phyloP scores from a whole-genome alignment of 1,140 invertebrate genomes.

The Drosophila tristis region DNA sequence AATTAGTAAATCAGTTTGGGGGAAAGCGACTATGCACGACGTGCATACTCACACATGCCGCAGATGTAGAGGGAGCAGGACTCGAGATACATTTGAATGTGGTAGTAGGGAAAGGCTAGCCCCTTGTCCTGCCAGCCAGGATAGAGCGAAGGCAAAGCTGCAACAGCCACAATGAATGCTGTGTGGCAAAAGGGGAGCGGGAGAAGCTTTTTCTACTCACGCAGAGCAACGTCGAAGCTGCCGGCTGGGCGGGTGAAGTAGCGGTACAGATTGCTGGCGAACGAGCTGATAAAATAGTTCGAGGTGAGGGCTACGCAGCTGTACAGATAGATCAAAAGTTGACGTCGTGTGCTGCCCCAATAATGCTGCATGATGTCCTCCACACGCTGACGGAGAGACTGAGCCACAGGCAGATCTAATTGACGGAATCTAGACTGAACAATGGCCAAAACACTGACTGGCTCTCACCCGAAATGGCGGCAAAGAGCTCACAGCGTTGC shows the following conservation, averaged over 20 bases:
- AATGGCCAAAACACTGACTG: neutral
- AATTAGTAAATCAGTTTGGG: neutral
- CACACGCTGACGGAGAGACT: conserved; percentile 42
- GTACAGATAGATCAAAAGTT: conserved; percentile 61
- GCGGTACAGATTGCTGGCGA: conserved; percentile 51
- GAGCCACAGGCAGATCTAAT: conserved; percentile 53
- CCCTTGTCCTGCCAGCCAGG: conserved; percentile 66
- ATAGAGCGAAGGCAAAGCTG: conserved; percentile 67
- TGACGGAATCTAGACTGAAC: neutral
- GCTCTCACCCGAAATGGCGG: conserved; percentile 38
- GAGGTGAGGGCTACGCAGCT: conserved; percentile 44
- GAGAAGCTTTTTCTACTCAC: conserved; percentile 41
- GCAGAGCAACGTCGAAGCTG: conserved; percentile 50
- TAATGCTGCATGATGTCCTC: conserved; percentile 47
- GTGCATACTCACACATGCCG: conserved; percentile 63
- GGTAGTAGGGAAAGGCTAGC: conserved; percentile 68
- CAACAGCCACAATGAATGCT: neutral
- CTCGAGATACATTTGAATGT: conserved; percentile 60
- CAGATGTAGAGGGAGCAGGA: conserved; percentile 56
- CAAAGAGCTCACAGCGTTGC: conserved; percentile 65
- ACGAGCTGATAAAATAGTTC: conserved; percentile 63
- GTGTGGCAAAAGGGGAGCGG: neutral
- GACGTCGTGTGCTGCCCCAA: conserved; percentile 64
- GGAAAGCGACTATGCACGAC: too few species aligned
- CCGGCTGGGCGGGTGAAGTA: conserved; percentile 21